Percentiles rank a stretch among this genome's conserved stretches.
Conservation (phyloP, 2,888 invertebrate species). For the Auanema sp. region DNA sequence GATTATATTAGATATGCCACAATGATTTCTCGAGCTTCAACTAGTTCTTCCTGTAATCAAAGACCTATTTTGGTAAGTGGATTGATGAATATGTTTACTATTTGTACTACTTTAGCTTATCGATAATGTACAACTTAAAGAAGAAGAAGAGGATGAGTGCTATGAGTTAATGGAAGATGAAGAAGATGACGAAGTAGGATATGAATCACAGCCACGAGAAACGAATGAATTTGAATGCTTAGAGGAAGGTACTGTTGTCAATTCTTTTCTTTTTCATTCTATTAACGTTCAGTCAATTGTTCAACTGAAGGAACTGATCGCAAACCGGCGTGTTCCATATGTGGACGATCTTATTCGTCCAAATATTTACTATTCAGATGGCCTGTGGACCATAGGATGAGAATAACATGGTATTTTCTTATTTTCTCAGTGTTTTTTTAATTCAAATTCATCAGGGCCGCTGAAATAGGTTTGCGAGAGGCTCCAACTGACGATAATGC, state of each 20-base stretch:
- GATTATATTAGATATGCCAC: too few species aligned
- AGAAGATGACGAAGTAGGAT: slow-evolving; percentile 11
- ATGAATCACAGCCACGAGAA: neutral
- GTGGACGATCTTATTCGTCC: slow-evolving; percentile 23
- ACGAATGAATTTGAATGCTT: neutral
- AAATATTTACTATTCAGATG: slow-evolving; percentile 33
- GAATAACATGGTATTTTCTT: slow-evolving; percentile 22
- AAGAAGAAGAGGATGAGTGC: slow-evolving; percentile 18
- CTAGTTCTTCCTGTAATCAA: too few species aligned
- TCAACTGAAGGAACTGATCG: neutral
- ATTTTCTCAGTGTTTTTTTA: neutral
- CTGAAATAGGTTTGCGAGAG: neutral
- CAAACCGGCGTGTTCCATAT: slow-evolving; percentile 21
- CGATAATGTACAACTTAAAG: slow-evolving; percentile 3
- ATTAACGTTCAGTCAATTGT: too few species aligned
- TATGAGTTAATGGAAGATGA: slow-evolving; percentile 15
- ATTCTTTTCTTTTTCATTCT: neutral
- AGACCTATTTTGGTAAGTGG: too few species aligned
- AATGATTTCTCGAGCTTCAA: too few species aligned
- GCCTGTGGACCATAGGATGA: slow-evolving; percentile 24
- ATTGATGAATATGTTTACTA: too few species aligned
- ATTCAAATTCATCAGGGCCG: neutral
- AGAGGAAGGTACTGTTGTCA: neutral
- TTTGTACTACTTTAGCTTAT: neutral
- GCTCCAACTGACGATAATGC: neutral